Evolutionary conservation across 2,888 invertebrate species (phyloP).

Genomic region (Drosophila sordidapex): DNA sequence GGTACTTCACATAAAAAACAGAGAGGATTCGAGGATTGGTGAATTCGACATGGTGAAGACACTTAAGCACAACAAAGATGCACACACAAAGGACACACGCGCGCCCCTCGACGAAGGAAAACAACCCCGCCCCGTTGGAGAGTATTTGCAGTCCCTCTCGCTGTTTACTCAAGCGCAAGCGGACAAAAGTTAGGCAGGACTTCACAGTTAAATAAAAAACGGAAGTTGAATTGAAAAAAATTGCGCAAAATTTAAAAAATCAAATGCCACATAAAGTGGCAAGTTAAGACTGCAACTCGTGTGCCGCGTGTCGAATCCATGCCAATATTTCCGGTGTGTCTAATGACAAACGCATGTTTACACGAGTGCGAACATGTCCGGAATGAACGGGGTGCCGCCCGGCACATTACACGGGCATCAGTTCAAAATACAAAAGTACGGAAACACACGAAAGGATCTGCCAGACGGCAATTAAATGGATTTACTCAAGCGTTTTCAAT

Average conservation of each 20-base stretch:
- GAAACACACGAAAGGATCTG: slow-evolving; percentile 33
- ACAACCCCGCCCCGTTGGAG: slow-evolving; percentile 40
- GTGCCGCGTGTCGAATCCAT: slow-evolving; percentile 75
- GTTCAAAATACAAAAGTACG: slow-evolving; percentile 4
- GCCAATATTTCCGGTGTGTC: slow-evolving; percentile 79
- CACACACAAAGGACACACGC: slow-evolving; percentile 74
- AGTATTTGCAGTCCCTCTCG: slow-evolving; percentile 32
- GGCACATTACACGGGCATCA: slow-evolving; percentile 72
- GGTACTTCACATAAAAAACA: slow-evolving; percentile 55
- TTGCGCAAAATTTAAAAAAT: slow-evolving; percentile 70
- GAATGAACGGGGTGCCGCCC: slow-evolving; percentile 63
- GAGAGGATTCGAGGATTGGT: slow-evolving; percentile 31
- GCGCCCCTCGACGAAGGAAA: slow-evolving; percentile 66
- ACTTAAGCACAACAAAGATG: slow-evolving; percentile 74
- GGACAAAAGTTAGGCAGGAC: slow-evolving; percentile 50
- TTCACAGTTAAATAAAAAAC: slow-evolving; percentile 26
- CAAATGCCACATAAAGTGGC: slow-evolving; percentile 75
- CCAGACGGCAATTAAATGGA: slow-evolving; percentile 73
- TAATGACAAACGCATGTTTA: slow-evolving; percentile 82
- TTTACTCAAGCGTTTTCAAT: slow-evolving; percentile 74
- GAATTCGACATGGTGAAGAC: slow-evolving; percentile 73
- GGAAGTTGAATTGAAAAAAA: slow-evolving; percentile 44
- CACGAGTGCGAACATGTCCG: slow-evolving; percentile 79
- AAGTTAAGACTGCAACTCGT: slow-evolving; percentile 47
- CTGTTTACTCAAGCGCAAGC: slow-evolving; percentile 67